Conservation (phyloP, 2,797 vertebrate genomes). For the Coluber constrictor region DNA sequence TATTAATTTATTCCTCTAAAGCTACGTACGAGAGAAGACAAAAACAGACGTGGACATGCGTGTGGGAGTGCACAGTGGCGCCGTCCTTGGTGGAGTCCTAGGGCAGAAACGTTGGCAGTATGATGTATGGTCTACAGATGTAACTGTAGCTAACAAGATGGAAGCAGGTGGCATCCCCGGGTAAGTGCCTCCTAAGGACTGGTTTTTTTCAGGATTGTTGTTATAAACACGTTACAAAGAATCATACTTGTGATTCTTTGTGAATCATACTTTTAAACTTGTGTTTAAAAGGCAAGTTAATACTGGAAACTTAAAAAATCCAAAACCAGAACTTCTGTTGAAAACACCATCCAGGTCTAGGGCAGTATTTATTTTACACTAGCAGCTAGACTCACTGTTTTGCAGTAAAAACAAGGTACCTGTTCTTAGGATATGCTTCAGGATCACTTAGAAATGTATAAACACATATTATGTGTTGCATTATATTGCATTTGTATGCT, state of each 20-base stretch:
- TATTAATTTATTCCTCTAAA: conserved; percentile 41
- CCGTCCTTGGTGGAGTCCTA: conserved; percentile 89
- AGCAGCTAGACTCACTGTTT: neutral
- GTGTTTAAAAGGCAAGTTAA: neutral
- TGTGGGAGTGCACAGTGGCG: conserved; percentile 90
- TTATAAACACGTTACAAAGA: neutral
- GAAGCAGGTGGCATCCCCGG: conserved; percentile 92
- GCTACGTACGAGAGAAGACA: conserved; percentile 92
- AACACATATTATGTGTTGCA: neutral
- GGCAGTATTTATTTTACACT: neutral
- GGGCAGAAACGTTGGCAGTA: conserved; percentile 97
- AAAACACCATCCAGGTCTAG: neutral
- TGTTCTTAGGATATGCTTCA: neutral
- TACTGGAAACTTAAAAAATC: neutral
- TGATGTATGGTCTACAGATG: conserved; percentile 95
- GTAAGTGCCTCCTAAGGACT: conserved; percentile 61
- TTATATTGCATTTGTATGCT: neutral
- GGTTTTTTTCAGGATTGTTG: neutral
- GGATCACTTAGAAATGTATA: neutral
- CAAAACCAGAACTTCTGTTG: neutral
- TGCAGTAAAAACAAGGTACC: neutral
- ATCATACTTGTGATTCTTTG: too few species aligned
- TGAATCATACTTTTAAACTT: too few species aligned
- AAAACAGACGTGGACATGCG: conserved; percentile 93
- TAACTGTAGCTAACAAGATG: conserved; percentile 97